These are phyloP conservation scores for Seriola dumerili DNA, from an alignment of 2,113 vertebrate genomes.

Conservation along the genomic window DNA sequence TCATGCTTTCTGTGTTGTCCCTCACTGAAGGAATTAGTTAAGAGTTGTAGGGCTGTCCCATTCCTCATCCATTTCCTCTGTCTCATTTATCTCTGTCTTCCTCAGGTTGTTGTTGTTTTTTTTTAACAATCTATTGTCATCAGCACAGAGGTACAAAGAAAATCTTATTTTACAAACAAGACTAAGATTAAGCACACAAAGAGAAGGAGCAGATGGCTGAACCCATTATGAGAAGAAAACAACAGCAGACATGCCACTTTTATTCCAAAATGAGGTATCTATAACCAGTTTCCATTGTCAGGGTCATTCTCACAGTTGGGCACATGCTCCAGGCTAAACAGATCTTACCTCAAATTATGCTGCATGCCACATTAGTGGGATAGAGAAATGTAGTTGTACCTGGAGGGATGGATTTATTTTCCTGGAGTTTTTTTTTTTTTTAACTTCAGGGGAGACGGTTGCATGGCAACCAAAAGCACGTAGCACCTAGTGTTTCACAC, in stretches of 20 bases:
- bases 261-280: conserved; percentile 24
- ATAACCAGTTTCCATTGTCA: not conserved
- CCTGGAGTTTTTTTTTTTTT: conserved; percentile 9
- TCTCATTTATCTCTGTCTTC: conserved; percentile 67
- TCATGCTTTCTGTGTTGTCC: conserved; percentile 64
- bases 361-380: conserved; percentile 16
- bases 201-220: conserved; percentile 44
- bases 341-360: conserved; percentile 21
- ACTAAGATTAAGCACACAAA: conserved; percentile 48
- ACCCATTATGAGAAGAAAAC: conserved; percentile 48
- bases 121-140: conserved; percentile 60
- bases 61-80: conserved; percentile 49
- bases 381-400: conserved; percentile 21
- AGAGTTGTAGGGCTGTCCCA: conserved; percentile 62
- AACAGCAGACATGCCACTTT: conserved; percentile 18
- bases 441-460: conserved; percentile 14
- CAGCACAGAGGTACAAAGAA: conserved; percentile 41
- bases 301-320: not conserved
- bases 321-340: not conserved
- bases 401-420: conserved; percentile 36
- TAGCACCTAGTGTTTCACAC: no score
- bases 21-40: conserved; percentile 69
- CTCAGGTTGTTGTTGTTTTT: conserved; percentile 44
- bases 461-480: conserved; percentile 30
- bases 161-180: conserved; percentile 62